phyloP scores from a whole-genome alignment of 2,888 invertebrate genomes.

The Zaprionus obscuricornis region DNA sequence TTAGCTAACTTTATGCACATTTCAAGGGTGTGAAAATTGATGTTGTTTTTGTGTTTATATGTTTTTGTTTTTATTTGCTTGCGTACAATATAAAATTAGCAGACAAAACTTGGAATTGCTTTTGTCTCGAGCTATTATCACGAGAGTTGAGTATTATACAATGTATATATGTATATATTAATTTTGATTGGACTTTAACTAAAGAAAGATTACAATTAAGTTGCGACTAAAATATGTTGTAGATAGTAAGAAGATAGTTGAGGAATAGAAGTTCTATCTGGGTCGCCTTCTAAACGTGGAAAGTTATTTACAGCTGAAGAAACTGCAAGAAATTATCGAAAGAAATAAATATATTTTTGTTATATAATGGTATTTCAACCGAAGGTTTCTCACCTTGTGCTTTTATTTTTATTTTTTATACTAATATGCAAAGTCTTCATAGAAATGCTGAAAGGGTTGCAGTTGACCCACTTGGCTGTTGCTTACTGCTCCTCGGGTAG shows the following conservation, averaged over 20 bases:
- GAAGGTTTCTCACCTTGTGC: neutral
- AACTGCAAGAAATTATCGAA: conserved; percentile 56
- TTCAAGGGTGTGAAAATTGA: conserved; percentile 25
- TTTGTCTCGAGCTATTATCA: conserved; percentile 80
- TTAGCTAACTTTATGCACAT: conserved; percentile 32
- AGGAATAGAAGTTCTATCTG: conserved; percentile 34
- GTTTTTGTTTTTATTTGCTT: conserved; percentile 7
- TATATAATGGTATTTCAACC: neutral
- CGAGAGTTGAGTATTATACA: conserved; percentile 83
- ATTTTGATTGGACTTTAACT: conserved; percentile 37
- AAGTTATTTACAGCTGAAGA: conserved; percentile 75
- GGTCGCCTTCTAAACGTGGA: conserved; percentile 29
- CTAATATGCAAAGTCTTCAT: conserved; percentile 81
- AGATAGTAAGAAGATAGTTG: conserved; percentile 31
- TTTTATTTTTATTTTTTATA: conserved; percentile 41
- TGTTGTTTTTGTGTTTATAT: conserved; percentile 18
- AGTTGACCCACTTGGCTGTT: conserved; percentile 51
- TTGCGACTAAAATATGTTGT: conserved; percentile 43
- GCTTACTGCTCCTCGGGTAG: conserved; percentile 61
- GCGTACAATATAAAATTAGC: conserved; percentile 51
- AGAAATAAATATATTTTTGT: neutral
- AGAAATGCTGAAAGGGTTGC: conserved; percentile 80
- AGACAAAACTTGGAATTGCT: conserved; percentile 63
- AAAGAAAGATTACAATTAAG: conserved; percentile 46
- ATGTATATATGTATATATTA: conserved; percentile 44